A percentile compares a stretch with the other conserved stretches of the same genome.
phyloP scores from a whole-genome alignment of 2,888 invertebrate genomes.

The Drosophila paranaensis region DNA sequence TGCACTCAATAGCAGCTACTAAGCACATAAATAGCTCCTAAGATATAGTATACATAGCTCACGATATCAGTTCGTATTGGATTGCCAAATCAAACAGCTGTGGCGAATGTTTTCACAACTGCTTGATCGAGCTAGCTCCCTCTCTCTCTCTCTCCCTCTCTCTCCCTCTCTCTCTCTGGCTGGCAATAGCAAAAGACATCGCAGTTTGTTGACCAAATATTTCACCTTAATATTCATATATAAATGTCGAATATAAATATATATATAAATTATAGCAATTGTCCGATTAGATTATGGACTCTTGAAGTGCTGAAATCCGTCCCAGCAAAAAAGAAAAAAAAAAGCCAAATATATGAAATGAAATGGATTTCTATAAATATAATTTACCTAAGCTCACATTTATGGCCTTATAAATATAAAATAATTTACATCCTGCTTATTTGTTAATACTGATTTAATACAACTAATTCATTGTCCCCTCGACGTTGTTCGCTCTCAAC shows the following conservation, averaged over 20 bases:
- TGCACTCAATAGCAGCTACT: neutral
- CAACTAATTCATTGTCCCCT: constrained; percentile 34
- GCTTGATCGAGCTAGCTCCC: neutral
- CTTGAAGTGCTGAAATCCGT: constrained; percentile 35
- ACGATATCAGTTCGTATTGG: neutral
- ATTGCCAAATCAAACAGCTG: constrained; percentile 41
- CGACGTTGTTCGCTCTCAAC: constrained; percentile 22
- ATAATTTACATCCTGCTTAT: constrained; percentile 73
- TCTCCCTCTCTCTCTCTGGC: neutral
- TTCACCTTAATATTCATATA: constrained; percentile 21
- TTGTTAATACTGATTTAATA: constrained; percentile 73
- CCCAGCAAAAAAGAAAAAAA: neutral
- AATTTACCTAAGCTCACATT: constrained; percentile 55
- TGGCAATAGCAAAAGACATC: neutral
- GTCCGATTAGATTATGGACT: constrained; percentile 33
- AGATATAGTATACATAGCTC: neutral
- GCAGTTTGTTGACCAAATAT: neutral
- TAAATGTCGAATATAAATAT: constrained; percentile 22
- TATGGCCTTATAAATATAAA: constrained; percentile 73
- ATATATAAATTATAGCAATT: constrained; percentile 30
- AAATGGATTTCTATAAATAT: constrained; percentile 53
- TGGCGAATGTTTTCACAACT: constrained; percentile 37
- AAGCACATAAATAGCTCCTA: constrained; percentile 1
- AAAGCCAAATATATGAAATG: constrained; percentile 14
- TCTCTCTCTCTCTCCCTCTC: neutral